Evolutionary conservation across 2,797 vertebrate species (phyloP).

Genomic region (Rhinoraja longicauda): DNA sequence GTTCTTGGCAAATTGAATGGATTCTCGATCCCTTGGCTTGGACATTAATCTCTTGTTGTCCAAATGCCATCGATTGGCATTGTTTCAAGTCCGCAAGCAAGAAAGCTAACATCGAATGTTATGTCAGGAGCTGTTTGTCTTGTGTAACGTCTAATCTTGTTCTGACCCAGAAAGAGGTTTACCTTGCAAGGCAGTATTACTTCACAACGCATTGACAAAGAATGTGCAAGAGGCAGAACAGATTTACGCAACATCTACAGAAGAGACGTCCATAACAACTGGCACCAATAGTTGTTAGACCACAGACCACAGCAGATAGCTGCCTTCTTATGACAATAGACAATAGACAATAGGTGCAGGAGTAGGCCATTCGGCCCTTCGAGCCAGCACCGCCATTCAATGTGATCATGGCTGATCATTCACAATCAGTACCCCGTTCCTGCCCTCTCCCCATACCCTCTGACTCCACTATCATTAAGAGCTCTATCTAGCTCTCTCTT

Average conservation of each 20-base stretch:
- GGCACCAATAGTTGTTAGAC: not conserved
- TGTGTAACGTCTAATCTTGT: not conserved
- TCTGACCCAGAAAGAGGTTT: not conserved
- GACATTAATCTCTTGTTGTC: not conserved
- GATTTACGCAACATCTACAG: not conserved
- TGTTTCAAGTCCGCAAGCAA: not conserved
- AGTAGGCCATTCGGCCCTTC: too few species aligned
- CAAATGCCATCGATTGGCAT: not conserved
- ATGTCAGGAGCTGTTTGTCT: slow-evolving; percentile 1
- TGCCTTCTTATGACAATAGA: too few species aligned
- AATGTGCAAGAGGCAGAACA: not conserved
- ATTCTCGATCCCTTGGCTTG: not conserved
- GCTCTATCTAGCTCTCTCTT: too few species aligned
- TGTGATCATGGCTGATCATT: too few species aligned
- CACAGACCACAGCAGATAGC: not conserved
- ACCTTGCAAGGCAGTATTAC: not conserved
- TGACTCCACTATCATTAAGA: too few species aligned
- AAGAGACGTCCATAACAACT: not conserved
- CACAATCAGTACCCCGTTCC: too few species aligned
- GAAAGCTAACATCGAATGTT: not conserved
- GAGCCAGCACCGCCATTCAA: too few species aligned
- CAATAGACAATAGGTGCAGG: too few species aligned
- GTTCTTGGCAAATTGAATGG: not conserved
- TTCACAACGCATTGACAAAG: not conserved
- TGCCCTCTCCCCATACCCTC: too few species aligned